A percentile compares a stretch with the other conserved stretches of the same genome.
These are phyloP conservation scores for Pachliopta kotzebuea DNA, from an alignment of 2,888 invertebrate species.

Conservation along the genomic window DNA sequence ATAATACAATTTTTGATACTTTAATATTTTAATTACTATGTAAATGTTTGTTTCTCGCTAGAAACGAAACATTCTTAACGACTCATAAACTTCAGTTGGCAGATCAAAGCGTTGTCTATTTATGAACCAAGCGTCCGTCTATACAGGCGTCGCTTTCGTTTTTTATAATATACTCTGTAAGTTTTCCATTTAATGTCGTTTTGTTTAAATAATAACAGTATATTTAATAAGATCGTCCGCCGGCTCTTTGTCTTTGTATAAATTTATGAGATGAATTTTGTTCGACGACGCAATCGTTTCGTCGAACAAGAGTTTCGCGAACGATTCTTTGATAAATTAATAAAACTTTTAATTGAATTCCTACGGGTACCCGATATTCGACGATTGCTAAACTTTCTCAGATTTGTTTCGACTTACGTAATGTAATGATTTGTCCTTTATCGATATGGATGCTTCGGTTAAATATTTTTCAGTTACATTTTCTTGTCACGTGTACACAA, in stretches of 20 bases:
- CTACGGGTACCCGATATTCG: slow-evolving; percentile 28
- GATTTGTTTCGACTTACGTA: slow-evolving; percentile 12
- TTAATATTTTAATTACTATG: too few relatives aligned
- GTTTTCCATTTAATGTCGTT: slow-evolving; percentile 26
- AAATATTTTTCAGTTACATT: slow-evolving; percentile 1
- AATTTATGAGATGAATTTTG: slow-evolving; percentile 64
- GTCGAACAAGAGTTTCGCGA: slow-evolving; percentile 59
- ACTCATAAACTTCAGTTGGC: not conserved
- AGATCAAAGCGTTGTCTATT: slow-evolving; percentile 14
- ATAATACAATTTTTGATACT: too few relatives aligned
- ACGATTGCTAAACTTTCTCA: slow-evolving; percentile 5
- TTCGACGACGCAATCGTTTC: slow-evolving; percentile 34
- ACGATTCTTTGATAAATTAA: slow-evolving; percentile 72
- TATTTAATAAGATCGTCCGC: slow-evolving; percentile 28
- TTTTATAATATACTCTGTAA: slow-evolving; percentile 10
- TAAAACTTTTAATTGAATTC: slow-evolving; percentile 79
- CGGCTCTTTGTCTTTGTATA: slow-evolving; percentile 53
- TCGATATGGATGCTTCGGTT: not conserved
- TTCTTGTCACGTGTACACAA: slow-evolving; percentile 36
- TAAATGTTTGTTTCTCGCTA: too few relatives aligned
- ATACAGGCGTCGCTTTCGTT: slow-evolving; percentile 13
- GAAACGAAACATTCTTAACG: too few relatives aligned
- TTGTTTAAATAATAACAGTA: slow-evolving; percentile 29
- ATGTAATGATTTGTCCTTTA: not conserved
- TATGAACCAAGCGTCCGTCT: slow-evolving; percentile 6